Base-by-base conservation (phyloP, 2,113 vertebrate species). In the Candoia aspera region DNA sequence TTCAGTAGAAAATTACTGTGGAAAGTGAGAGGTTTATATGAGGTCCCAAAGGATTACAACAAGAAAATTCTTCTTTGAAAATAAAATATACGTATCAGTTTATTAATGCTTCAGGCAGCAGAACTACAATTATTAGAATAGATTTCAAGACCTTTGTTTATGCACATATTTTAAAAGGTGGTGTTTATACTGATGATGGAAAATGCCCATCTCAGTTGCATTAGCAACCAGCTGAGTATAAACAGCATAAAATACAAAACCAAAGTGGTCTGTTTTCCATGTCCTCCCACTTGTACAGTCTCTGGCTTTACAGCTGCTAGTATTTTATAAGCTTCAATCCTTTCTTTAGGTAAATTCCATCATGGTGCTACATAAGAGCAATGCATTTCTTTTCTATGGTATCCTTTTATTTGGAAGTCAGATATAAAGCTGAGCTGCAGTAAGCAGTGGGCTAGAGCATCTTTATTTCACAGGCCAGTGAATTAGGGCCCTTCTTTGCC, bases 401-500 rank as follows among this genome's bases (percentile, higher is more conserved):
- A 26, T 59, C 24, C 4, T 97, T 96, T 93, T 85, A 88, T 93
- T 92, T 91, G 85, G 91, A 73, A 57, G 88, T 5, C 93, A 93
- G 94, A 95, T 95, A 93, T 94, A 95, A 93, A 95, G 86, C 89
- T 90, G 91, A 84, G 60, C 68, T 91, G 73, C 90, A 60, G 59
- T 92, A 92, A 95, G 93, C 83, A 60, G 92, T 85, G 79, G 91
- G 59, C 95, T 49, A 24, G 86, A 94, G 89, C 64, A 89, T 89
- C 92, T 95, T 91, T 95, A 94, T 95, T 95, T 85, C 96, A 95
- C 93, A 94, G 92, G 90, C 92, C 94, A 91, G 68, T 58, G 92
- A 95, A 95, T 95, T 94, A 94, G 96, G 92, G 58, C 92, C 91
- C 92, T 95, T 95, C 93, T 93, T 94, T 37, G 84, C 86, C 93